Evolutionary conservation across 2,888 invertebrate genomes (phyloP), one percentile per base, ranked within the genome.

Genomic region (Spatulosminthurus flaviceps): DNA sequence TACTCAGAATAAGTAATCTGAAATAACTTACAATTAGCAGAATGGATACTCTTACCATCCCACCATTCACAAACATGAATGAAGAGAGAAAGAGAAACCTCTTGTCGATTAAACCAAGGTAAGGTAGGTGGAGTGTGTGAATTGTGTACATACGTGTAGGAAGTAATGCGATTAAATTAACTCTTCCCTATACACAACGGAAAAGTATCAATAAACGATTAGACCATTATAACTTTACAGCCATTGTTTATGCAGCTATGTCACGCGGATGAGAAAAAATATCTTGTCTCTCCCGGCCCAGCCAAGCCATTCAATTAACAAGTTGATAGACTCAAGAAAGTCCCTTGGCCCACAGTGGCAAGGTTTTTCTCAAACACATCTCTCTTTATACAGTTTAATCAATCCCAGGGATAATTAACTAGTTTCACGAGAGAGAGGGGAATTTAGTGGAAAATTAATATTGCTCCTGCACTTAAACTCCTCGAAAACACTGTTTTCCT

Each of bases 161-260:
- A 51, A 13, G 42, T 51, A 72, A 51, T 72, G 51, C 51, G 24
- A 72, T 72, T 43, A 43, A 72, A 72, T 72, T 51, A 22, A 72
- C 43, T 22, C 24, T 42, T 9, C 21, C 26, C 60, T 19, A 41
- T 34, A 66, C 75, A 26, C 24, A 41, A n/a, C n/a, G n/a, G 11
- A 22, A 64, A 76, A 67, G 66, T 76, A 76, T 66, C 75, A 76
- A 76, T 76, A 64, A 66, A 13, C 64, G 75, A 76, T 76, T 66
- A 67, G n/a, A 76, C 24, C 61, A 60, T 61, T 74, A 60, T 24
- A 74, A 74, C 28, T n/a, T 74, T 74, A 29, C 61, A 60, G 24
- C 51, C 60, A 74, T 61, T 74, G 34, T 74, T 61, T 74, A 74
- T 74, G 61, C 21, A 74, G 29, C 43, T 71, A 24, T 42, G 71